These are phyloP conservation scores for Ovibos moschatus DNA, from an alignment of 2,113 vertebrate genomes.

Conservation along the genomic window DNA sequence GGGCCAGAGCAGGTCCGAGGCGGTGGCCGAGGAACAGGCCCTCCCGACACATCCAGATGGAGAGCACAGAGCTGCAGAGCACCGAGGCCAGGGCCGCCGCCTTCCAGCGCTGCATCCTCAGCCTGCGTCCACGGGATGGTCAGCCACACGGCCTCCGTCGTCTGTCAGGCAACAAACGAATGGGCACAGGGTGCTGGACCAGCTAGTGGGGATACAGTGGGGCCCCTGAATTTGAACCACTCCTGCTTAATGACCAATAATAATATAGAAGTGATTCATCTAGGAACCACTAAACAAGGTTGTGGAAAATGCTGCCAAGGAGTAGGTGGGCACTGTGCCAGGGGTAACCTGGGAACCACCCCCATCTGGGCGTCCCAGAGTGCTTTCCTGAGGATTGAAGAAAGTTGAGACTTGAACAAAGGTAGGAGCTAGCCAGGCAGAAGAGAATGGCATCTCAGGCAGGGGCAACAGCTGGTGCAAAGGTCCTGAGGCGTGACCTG, in stretches of 20 bases:
- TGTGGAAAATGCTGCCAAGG: neutral
- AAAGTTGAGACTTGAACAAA: neutral
- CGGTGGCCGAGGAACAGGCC: conserved; percentile 46
- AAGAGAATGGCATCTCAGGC: neutral
- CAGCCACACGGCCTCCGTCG: neutral
- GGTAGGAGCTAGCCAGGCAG: neutral
- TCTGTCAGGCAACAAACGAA: neutral
- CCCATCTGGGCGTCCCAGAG: neutral
- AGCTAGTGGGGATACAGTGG: neutral
- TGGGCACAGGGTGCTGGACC: neutral
- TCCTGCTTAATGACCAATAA: neutral
- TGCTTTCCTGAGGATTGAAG: neutral
- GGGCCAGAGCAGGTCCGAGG: conserved; percentile 45
- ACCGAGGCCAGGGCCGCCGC: conserved; percentile 65
- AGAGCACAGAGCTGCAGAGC: conserved; percentile 71
- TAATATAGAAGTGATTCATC: neutral
- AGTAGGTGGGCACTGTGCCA: neutral
- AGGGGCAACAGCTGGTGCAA: neutral
- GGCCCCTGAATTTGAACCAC: neutral
- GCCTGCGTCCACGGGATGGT: conserved; percentile 36
- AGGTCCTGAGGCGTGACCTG: neutral
- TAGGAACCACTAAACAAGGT: neutral
- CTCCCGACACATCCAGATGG: conserved; percentile 69
- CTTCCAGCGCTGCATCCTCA: conserved; percentile 74
- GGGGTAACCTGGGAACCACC: neutral